phyloP scores from a whole-genome alignment of 2,113 vertebrate genomes.

The Cromileptes altivelis region DNA sequence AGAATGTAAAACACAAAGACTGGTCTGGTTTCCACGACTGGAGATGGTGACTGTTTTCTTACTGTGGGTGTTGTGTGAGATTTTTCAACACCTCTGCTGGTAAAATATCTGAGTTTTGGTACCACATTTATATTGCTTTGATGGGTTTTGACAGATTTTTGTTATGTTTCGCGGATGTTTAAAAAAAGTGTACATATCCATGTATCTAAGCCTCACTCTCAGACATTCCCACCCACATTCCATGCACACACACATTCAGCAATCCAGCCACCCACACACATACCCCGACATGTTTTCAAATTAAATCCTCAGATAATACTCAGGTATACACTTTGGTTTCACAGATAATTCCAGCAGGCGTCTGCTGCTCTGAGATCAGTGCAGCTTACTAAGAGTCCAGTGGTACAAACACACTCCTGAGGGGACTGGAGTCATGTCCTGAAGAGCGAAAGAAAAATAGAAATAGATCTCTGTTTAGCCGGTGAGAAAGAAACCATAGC shows the following conservation, averaged over 20 bases:
- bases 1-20: neutral
- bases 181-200: neutral
- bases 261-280: constrained; percentile 1
- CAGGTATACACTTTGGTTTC: neutral
- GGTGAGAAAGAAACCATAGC: constrained; percentile 14
- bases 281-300: neutral
- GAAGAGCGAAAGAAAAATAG: constrained; percentile 39
- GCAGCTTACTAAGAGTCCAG: neutral
- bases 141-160: neutral
- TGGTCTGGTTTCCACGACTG: neutral
- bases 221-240: constrained; percentile 11
- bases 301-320: neutral
- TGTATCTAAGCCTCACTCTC: neutral
- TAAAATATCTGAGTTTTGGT: neutral
- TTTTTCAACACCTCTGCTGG: too few relatives aligned
- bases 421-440: constrained; percentile 27
- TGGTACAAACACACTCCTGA: constrained; percentile 17
- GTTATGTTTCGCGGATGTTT: neutral
- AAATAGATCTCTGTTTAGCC: constrained; percentile 34
- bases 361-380: neutral
- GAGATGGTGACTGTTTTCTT: neutral
- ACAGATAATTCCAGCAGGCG: neutral
- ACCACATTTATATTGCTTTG: neutral
- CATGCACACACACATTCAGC: neutral
- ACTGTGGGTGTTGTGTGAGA: too few relatives aligned